A percentile compares a stretch with the other conserved stretches of the same genome.
Evolutionary conservation across 2,113 vertebrate genomes (phyloP).

Genomic region (Colossoma macropomum): DNA sequence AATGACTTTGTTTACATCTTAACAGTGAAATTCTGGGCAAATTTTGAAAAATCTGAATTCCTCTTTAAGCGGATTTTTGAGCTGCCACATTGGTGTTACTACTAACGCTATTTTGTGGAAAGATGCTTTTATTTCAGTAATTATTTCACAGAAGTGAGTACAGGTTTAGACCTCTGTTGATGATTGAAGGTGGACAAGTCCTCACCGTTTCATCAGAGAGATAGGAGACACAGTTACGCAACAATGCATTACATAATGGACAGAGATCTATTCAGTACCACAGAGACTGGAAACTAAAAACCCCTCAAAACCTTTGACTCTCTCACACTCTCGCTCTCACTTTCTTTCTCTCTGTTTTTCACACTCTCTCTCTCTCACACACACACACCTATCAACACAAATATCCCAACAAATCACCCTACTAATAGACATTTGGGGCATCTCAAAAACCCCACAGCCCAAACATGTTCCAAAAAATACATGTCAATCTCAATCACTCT

Average conservation of each 20-base stretch:
- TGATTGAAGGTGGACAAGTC: not conserved
- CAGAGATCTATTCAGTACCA: conserved; percentile 46
- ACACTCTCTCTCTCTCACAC: not conserved
- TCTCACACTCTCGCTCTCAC: not conserved
- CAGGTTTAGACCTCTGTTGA: not conserved
- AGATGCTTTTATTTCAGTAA: too few species aligned
- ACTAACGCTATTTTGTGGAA: too few species aligned
- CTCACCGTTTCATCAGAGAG: conserved; percentile 7
- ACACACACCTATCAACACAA: not conserved
- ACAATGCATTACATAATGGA: conserved; percentile 58
- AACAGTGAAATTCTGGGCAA: too few species aligned
- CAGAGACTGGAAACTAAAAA: conserved; percentile 18
- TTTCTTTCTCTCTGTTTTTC: not conserved
- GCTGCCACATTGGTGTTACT: too few species aligned
- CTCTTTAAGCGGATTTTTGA: too few species aligned
- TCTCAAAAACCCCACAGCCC: not conserved
- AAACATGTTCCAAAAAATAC: not conserved
- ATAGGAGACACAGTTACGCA: conserved; percentile 31
- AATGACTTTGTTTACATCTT: too few species aligned
- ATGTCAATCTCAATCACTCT: not conserved
- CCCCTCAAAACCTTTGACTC: not conserved
- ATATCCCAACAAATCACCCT: conserved; percentile 14
- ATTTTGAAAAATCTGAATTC: too few species aligned
- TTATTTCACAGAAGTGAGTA: too few species aligned
- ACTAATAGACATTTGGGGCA: not conserved